Evolutionary conservation across 2,113 vertebrate genomes (phyloP), one percentile per base, ranked within the genome.

Genomic region (Psittacula cyanocephala): DNA sequence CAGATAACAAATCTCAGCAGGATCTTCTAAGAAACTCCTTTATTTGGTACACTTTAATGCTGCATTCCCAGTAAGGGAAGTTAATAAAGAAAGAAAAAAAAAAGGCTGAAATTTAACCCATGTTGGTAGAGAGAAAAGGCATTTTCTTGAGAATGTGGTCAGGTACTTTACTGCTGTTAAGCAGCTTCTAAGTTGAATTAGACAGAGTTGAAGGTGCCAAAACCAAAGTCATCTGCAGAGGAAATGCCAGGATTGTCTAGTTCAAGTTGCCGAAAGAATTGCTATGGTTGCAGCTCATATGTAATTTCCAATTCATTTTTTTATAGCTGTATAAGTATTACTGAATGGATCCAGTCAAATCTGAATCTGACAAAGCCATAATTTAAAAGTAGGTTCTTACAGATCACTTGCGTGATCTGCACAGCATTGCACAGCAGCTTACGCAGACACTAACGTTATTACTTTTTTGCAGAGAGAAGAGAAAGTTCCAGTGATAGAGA

Each of bases 201-300:
- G 71, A 75, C 77, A 86, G 75, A 72, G 68, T 1, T 70, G 55
- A 68, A 75, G 72, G 46, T 67, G 68, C 78, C 91, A 97, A 94
- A 92, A 81, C 82, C 90, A 96, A 94, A 93, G 67, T 75, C 63
- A 91, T 85, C 39, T 86, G 88, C 50, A 88, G 59, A 94, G 91
- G 68, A 93, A 86, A 95, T 80, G 79, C 86, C 69, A 83, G 65
- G 55, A 81, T 90, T 82, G 76, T 72, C 43, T 41, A 75, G 60
- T 65, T 91, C 6, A 24, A 82, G n/a, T 41, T 77, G 90, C 70
- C 2, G 12, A 91, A 65, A 87, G 35, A 86, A 95, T 17, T 65
- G 53, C 81, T 63, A 79, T 35, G 60, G 53, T 76, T 93, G 88
- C 93, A 94, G 62, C 70, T 95, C 44, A 35, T 69, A 43, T 0